A percentile compares a stretch with the other conserved stretches of the same genome.
Conservation (phyloP, 2,797 vertebrate species). For the Pangasius macronema region DNA sequence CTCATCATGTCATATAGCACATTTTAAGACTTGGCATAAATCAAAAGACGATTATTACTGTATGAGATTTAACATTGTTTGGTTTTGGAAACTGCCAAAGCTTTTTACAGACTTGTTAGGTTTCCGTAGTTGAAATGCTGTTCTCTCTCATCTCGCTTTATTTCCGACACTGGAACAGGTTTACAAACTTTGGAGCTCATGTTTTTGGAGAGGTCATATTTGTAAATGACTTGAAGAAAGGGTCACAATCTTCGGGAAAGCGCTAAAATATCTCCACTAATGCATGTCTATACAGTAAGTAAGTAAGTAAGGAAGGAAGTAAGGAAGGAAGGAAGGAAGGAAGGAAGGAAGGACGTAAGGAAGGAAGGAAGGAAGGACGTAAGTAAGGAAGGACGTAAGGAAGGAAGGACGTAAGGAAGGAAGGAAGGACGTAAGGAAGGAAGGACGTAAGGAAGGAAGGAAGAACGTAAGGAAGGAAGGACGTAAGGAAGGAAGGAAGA, state of each 20-base stretch:
- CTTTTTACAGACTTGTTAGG: background rate
- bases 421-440: too few species aligned
- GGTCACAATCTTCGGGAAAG: background rate
- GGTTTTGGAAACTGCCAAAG: background rate
- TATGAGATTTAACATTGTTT: background rate
- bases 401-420: too few species aligned
- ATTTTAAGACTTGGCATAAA: background rate
- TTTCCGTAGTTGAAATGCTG: background rate
- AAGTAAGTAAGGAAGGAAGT: too few species aligned
- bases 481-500: background rate
- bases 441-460: background rate
- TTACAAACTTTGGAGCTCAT: background rate
- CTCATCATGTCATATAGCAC: background rate
- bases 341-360: too few species aligned
- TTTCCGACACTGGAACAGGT: background rate
- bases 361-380: too few species aligned
- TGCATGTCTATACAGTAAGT: slow-evolving; percentile 29
- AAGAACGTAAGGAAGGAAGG: too few species aligned
- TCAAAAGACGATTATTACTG: background rate
- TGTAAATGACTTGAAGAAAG: background rate
- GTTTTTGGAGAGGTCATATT: background rate
- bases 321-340: background rate
- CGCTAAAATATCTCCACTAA: background rate
- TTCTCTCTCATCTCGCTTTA: background rate
- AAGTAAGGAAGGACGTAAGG: background rate